phyloP scores from a whole-genome alignment of 1,140 invertebrate species.

The Drosophila truncata region DNA sequence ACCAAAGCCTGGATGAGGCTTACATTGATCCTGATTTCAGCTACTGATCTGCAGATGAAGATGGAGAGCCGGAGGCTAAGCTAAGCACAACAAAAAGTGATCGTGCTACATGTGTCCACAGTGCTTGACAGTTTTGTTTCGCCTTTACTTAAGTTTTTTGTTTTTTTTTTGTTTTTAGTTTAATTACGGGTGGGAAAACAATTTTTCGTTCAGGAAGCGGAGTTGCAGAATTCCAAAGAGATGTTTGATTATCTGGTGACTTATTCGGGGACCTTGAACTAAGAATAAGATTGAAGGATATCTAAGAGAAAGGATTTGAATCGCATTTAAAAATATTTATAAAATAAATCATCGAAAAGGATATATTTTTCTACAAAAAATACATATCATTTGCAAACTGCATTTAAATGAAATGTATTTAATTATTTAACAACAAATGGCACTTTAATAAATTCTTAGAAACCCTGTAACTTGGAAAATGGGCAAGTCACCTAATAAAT shows the following conservation, averaged over 20 bases:
- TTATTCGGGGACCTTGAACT: slow-evolving; percentile 15
- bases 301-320: too few species aligned
- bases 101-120: slow-evolving; percentile 78
- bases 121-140: slow-evolving; percentile 76
- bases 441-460: background rate
- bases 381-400: background rate
- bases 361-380: background rate
- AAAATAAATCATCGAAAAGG: background rate
- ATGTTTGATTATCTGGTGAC: slow-evolving; percentile 47
- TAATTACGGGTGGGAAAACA: slow-evolving; percentile 62
- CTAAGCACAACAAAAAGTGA: slow-evolving; percentile 62
- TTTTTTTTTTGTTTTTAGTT: slow-evolving; percentile 35
- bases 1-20: slow-evolving; percentile 54
- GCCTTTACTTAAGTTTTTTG: slow-evolving; percentile 40
- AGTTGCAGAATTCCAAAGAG: slow-evolving; percentile 40
- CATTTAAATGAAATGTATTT: background rate
- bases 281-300: background rate
- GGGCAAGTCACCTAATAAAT: background rate
- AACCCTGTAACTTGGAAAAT: too few species aligned
- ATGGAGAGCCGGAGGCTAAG: slow-evolving; percentile 31
- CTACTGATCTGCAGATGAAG: slow-evolving; percentile 71
- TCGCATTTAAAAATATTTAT: background rate
- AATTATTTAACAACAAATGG: background rate
- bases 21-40: slow-evolving; percentile 80
- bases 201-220: slow-evolving; percentile 32